Evolutionary conservation across 1,140 invertebrate genomes (phyloP), one percentile per base, ranked within the genome.

Genomic region (Eufriesea mexicana): DNA sequence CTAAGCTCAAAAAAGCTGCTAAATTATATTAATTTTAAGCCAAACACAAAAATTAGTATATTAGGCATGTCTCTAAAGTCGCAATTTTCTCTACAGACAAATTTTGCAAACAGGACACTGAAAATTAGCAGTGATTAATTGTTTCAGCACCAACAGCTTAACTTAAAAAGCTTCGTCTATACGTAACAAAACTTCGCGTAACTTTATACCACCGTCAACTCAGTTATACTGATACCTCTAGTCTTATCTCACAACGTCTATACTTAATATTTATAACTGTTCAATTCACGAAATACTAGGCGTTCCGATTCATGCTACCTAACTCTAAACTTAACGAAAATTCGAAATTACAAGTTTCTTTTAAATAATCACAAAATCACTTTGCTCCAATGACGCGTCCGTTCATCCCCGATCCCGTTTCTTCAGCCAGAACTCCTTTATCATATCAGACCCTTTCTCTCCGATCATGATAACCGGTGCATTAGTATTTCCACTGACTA

Each of bases 401-500:
- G n/a, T 77, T 79, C 64, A 75, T 0, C 72, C 74, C 5, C 82
- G n/a, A 23, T 49, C 73, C 8, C 80, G 74, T 59, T 92, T 90
- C 76, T 95, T 96, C 80, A 96, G 92, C 97, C 97, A 98, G 89
- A 95, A 96, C 82, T 97, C 96, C 91, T 98, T 97, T 59, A 98
- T 97, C 95, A 98, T 95, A 86, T 98, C 97, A 42, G 97, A 95
- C 0, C 96, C 97, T 91, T 98, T 98, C 91, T 98, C 97, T 0
- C 95, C 97, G 25, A 98, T 97, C 97, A 98, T 98, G 35, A 98
- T 98, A 0, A 96, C 95, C 0, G 97, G 97, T 0, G 97, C 97
- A 89, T 98, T 98, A 0, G 97, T 98, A 84, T 98, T 98, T 0
- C 97, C 97, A 76, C 97, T 97, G 0, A 97, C 96, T 59, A 98